Conservation (phyloP, 2,888 invertebrate species). For the Pyrrhia umbra region DNA sequence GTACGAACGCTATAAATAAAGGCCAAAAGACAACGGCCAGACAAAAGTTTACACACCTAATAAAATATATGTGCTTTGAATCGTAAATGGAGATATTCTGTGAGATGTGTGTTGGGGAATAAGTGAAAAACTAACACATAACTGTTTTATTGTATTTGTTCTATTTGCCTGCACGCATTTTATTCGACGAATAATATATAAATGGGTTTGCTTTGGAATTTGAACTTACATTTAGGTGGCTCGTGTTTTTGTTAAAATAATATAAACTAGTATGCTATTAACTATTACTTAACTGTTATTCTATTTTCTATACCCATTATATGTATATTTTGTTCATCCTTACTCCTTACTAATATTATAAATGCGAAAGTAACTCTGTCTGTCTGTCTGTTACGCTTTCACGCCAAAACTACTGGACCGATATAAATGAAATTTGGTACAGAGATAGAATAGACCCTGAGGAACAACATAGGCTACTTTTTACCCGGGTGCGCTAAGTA, state of each 20-base stretch:
- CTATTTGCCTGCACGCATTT: constrained; percentile 23
- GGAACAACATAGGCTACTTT: too few species aligned
- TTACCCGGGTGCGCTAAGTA: too few species aligned
- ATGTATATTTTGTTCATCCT: too few species aligned
- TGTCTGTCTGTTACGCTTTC: too few species aligned
- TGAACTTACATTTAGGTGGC: not conserved
- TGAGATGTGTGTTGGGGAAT: constrained; percentile 50
- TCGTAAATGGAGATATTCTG: constrained; percentile 50
- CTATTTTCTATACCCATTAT: too few species aligned
- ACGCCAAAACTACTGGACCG: too few species aligned
- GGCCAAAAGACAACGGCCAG: constrained; percentile 52
- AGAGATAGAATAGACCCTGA: too few species aligned
- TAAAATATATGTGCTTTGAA: constrained; percentile 62
- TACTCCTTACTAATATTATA: too few species aligned
- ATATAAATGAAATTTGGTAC: too few species aligned
- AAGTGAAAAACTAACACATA: constrained; percentile 42
- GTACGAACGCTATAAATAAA: constrained; percentile 49
- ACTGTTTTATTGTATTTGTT: constrained; percentile 35
- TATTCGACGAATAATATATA: constrained; percentile 7
- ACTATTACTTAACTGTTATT: too few species aligned
- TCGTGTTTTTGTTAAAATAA: not conserved
- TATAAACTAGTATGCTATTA: not conserved
- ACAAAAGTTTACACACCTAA: constrained; percentile 60
- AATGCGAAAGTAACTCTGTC: too few species aligned
- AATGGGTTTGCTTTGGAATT: constrained; percentile 4